Evolutionary conservation across 1,140 invertebrate genomes (phyloP).

Genomic region (Drosophila bipectinata): DNA sequence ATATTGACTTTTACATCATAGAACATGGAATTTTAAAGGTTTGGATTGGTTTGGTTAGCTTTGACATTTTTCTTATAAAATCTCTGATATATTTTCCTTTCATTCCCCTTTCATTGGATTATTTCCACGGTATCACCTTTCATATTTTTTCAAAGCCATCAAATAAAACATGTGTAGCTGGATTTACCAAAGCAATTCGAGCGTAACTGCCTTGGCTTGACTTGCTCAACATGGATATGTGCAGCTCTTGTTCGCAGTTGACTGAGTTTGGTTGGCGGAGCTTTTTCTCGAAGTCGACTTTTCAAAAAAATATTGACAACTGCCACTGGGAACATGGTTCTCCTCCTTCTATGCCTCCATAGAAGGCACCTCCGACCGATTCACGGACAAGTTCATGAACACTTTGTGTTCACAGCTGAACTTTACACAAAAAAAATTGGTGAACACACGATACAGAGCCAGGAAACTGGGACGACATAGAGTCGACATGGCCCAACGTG

Average conservation of each 20-base stretch:
- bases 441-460: conserved; percentile 21
- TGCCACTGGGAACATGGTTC: conserved; percentile 16
- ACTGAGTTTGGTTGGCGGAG: conserved; percentile 27
- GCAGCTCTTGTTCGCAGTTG: conserved; percentile 34
- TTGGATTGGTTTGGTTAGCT: too few relatives aligned
- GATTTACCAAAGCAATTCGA: conserved; percentile 57
- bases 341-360: neutral
- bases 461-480: conserved; percentile 1
- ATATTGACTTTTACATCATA: conserved; percentile 18
- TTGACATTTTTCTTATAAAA: too few relatives aligned
- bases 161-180: conserved; percentile 17
- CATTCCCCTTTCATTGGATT: neutral
- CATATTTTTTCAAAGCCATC: conserved; percentile 10
- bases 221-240: conserved; percentile 57
- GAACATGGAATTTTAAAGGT: too few relatives aligned
- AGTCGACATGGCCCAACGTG: conserved; percentile 18
- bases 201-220: conserved; percentile 61
- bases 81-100: too few relatives aligned
- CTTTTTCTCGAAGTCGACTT: conserved; percentile 41
- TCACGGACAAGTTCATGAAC: conserved; percentile 65
- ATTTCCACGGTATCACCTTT: conserved; percentile 5
- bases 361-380: neutral
- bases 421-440: conserved; percentile 30
- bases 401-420: conserved; percentile 32
- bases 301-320: conserved; percentile 52